Conservation (phyloP, 2,797 vertebrate genomes). For the Nyctalus aviator region DNA sequence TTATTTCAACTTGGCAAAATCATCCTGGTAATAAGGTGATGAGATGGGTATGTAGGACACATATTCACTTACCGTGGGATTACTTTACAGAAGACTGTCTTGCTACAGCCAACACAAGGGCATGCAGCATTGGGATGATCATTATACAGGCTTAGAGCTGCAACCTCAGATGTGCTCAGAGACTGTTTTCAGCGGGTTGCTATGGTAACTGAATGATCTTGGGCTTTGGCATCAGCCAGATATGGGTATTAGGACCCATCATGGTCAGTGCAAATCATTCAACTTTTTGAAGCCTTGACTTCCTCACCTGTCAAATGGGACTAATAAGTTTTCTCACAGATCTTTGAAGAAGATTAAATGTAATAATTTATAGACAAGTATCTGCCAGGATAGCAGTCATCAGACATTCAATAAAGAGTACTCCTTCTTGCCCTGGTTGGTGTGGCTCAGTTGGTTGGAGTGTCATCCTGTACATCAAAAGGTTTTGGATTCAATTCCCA, state of each 20-base stretch:
- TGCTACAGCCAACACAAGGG: background rate
- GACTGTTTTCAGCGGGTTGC: background rate
- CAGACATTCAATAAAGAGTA: background rate
- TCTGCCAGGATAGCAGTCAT: background rate
- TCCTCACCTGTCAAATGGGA: background rate
- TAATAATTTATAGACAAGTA: background rate
- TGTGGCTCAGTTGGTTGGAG: background rate
- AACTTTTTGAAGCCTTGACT: background rate
- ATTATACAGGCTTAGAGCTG: background rate
- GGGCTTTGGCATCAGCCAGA: background rate
- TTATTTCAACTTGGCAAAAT: constrained; percentile 6
- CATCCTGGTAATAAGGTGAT: background rate
- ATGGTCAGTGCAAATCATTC: background rate
- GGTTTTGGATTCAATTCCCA: background rate
- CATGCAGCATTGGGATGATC: fast-evolving
- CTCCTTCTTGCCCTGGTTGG: background rate
- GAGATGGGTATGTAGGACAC: background rate
- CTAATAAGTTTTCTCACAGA: background rate
- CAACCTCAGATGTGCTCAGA: background rate
- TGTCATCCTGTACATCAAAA: background rate
- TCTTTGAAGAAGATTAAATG: background rate
- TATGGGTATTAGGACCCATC: background rate
- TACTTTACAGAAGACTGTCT: background rate
- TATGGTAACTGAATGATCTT: background rate
- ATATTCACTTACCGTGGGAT: background rate